These are phyloP conservation scores for Hoplodrina ambigua DNA, from an alignment of 2,888 invertebrate species.

Conservation along the genomic window DNA sequence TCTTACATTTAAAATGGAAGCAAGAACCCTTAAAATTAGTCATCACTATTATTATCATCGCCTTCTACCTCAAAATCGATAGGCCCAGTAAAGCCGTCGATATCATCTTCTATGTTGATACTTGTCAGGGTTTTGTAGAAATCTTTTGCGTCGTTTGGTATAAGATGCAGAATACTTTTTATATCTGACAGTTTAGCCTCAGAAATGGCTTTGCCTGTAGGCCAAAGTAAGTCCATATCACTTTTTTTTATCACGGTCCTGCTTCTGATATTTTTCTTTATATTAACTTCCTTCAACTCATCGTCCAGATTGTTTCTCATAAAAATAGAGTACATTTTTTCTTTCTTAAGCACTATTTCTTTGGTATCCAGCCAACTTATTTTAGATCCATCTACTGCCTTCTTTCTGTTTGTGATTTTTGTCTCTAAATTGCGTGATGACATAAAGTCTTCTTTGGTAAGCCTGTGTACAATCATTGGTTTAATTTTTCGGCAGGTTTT, in stretches of 20 bases:
- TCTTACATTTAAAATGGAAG: too few relatives aligned
- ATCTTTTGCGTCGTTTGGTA: too few relatives aligned
- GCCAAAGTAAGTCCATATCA: slow-evolving; percentile 47
- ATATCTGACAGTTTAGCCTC: slow-evolving; percentile 35
- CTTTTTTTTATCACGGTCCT: slow-evolving; percentile 33
- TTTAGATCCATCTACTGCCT: slow-evolving; percentile 34
- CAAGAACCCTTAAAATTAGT: too few relatives aligned
- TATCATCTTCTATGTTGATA: too few relatives aligned
- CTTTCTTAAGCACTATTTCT: slow-evolving; percentile 43
- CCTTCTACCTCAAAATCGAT: too few relatives aligned
- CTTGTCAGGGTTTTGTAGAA: too few relatives aligned
- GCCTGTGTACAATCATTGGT: slow-evolving; percentile 31
- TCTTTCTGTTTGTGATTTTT: slow-evolving; percentile 36
- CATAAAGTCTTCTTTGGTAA: slow-evolving; percentile 34
- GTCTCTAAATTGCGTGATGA: slow-evolving; percentile 30
- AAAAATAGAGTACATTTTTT: slow-evolving; percentile 34
- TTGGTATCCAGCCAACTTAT: slow-evolving; percentile 40
- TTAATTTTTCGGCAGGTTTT: slow-evolving; percentile 30
- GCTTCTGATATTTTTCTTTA: slow-evolving; percentile 46
- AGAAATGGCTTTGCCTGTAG: slow-evolving; percentile 42
- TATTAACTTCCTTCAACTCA: slow-evolving; percentile 32
- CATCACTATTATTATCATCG: too few relatives aligned
- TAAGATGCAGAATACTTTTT: slow-evolving; percentile 42
- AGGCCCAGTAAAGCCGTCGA: too few relatives aligned
- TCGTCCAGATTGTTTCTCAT: slow-evolving; percentile 42